Base-by-base conservation (phyloP, 2,888 invertebrate species). In the Blastobasis adustella region DNA sequence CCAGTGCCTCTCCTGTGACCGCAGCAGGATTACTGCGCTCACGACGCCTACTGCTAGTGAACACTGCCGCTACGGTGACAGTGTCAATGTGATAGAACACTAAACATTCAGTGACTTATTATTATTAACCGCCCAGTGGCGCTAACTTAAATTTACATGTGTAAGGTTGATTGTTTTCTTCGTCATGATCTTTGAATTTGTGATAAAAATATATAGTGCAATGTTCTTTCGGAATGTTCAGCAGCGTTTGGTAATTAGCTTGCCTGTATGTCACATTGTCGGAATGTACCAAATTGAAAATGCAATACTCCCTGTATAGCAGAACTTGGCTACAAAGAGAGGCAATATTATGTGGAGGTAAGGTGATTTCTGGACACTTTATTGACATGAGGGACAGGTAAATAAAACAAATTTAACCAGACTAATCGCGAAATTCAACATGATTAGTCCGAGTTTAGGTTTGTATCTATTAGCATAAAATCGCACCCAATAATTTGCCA, bases 1-100 rank as follows among this genome's bases (percentile, higher is more conserved):
- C 82, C 88, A 0, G 86, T 86, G 10, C 82, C 89, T n/a, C 74
- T 89, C 43, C 89, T 89, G 85, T 90, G 89, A 90, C 88, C 85
- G 53, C 79, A 76, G 53, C 71, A 76, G 49, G 77, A 77, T 60
- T 79, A 69, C 59, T 74, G 73, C 69, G 69, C 67, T 66, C 70
- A 72, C 72, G 79, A 79, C 49, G 63, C 63, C 59, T 78, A 61
- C 63, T 61, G 59, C 49, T 66, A 68, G 66, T 67, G 62, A 65
- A 23, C 23, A 23, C 23, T 23, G 23, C 23, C 23, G 23, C 23
- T 23, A 23, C 62, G 58, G 54, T 56, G 45, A 49, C 23, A 23
- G 44, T 53, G 57, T 58, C 52, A 57, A 23, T 23, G 23, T 23
- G 23, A 23, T 23, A 23, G 23, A 23, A 23, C 23, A 23, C 23